Conservation (phyloP, 2,113 vertebrate genomes). For the Actinemys pallida region DNA sequence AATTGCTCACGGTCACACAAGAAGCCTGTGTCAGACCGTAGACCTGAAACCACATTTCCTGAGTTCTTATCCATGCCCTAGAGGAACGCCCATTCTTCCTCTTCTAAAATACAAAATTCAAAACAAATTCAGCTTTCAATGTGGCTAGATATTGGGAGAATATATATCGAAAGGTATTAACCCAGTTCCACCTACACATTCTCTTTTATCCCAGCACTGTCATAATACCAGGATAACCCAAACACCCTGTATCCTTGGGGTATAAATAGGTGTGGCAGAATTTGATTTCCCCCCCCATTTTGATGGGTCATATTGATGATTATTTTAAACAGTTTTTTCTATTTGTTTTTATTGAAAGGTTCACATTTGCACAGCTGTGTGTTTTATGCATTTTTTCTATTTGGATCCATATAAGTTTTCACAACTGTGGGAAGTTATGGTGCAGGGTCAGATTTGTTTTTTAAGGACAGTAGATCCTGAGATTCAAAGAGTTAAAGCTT, state of each 20-base stretch:
- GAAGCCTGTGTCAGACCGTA: background rate
- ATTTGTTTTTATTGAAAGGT: background rate
- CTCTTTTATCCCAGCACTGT: background rate
- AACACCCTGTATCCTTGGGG: background rate
- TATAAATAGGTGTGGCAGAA: background rate
- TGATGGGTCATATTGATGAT: background rate
- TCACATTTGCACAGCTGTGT: background rate
- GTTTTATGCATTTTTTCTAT: background rate
- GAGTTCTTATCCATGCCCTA: no score
- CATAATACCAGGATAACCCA: background rate
- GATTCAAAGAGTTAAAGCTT: background rate
- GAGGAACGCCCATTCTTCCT: background rate
- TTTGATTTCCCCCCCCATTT: background rate
- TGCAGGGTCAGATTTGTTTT: background rate
- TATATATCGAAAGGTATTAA: background rate
- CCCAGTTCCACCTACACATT: background rate
- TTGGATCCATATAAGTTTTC: background rate
- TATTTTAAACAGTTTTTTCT: background rate
- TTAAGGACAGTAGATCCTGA: background rate
- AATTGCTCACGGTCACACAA: background rate
- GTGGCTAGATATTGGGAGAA: no score
- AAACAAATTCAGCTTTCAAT: no score
- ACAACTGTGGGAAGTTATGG: background rate
- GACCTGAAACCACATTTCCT: background rate
- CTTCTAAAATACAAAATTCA: background rate